Conservation (phyloP, 2,113 vertebrate genomes). For the Rhegmatorhina hoffmannsi region DNA sequence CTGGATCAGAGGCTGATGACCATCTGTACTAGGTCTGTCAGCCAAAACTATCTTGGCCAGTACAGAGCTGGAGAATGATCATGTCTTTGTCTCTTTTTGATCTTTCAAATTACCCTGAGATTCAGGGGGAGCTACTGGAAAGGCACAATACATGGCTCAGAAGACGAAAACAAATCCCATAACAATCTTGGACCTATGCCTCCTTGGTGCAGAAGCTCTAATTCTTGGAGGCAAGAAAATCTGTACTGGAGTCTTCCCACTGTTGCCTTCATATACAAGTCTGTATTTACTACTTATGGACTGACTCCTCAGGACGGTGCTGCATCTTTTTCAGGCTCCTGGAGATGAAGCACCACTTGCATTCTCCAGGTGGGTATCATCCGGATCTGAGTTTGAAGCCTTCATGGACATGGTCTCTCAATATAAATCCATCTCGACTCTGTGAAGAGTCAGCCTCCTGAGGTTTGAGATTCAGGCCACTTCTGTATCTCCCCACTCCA, state of each 20-base stretch:
- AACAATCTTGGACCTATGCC: constrained; percentile 2
- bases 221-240: not conserved
- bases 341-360: not conserved
- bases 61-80: constrained; percentile 35
- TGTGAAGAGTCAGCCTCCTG: not conserved
- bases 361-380: not conserved
- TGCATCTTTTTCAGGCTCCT: not conserved
- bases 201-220: not conserved
- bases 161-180: not conserved
- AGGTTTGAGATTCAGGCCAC: not conserved
- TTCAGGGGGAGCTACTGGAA: constrained; percentile 14
- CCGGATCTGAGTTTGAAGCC: not conserved
- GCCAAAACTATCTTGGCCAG: constrained; percentile 52
- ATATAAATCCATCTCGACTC: not conserved
- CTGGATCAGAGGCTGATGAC: constrained; percentile 55
- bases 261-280: not conserved
- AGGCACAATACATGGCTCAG: not conserved
- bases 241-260: not conserved
- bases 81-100: constrained; percentile 59
- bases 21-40: constrained; percentile 40
- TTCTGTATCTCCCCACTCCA: not conserved
- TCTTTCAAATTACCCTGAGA: constrained; percentile 37
- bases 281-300: not conserved
- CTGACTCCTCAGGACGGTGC: not conserved
- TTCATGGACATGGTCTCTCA: not conserved